phyloP scores from a whole-genome alignment of 2,797 vertebrate genomes.

The Sebastes matsubarae region DNA sequence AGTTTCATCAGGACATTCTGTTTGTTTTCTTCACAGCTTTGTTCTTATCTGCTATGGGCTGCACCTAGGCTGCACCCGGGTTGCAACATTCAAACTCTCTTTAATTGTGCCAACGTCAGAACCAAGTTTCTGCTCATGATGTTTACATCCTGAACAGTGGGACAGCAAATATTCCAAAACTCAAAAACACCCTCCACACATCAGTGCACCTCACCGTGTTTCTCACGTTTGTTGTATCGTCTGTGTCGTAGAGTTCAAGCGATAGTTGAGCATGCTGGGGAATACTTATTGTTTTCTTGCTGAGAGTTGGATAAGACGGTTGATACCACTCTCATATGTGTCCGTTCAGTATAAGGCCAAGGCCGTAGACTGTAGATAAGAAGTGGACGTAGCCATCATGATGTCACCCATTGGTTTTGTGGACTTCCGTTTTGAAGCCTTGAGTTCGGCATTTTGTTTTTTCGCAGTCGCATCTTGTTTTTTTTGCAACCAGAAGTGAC shows the following conservation, averaged over 20 bases:
- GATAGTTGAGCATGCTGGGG: not conserved
- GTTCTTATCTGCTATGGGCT: constrained; percentile 17
- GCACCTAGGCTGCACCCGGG: not conserved
- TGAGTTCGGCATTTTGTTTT: too few species aligned
- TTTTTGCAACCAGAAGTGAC: too few species aligned
- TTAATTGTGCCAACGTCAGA: not conserved
- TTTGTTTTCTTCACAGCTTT: constrained; percentile 23
- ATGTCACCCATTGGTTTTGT: too few species aligned
- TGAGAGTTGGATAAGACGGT: not conserved
- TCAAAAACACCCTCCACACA: not conserved
- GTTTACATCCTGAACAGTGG: not conserved
- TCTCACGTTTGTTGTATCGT: not conserved
- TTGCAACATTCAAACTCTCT: constrained; percentile 14
- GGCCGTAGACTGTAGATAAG: too few species aligned
- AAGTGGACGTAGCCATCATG: too few species aligned
- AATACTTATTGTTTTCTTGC: not conserved
- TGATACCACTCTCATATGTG: not conserved
- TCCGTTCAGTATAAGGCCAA: not conserved
- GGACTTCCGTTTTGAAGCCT: too few species aligned
- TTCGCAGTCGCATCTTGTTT: too few species aligned
- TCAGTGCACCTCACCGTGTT: not conserved
- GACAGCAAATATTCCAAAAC: not conserved
- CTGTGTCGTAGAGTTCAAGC: not conserved
- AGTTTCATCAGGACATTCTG: constrained; percentile 29
- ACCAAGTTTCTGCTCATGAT: constrained; percentile 16